phyloP scores from a whole-genome alignment of 2,113 vertebrate genomes.

The Bubo bubo region DNA sequence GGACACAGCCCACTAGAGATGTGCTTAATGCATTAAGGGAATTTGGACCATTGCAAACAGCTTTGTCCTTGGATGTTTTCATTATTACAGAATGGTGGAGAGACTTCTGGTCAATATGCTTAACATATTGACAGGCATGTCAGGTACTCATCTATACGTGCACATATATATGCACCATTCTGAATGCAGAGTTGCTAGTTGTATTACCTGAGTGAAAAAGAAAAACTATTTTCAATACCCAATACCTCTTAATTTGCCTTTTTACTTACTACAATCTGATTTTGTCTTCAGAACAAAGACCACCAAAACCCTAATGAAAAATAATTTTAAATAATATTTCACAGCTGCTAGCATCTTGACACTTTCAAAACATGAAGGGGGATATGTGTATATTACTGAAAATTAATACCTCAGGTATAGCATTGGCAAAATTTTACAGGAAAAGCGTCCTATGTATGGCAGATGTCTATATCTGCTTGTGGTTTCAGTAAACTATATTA shows the following conservation, averaged over 20 bases:
- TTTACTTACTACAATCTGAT: neutral
- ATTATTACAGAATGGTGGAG: neutral
- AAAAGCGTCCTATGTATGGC: neutral
- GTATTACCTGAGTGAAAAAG: neutral
- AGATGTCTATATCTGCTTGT: slow-evolving; percentile 45
- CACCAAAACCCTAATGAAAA: neutral
- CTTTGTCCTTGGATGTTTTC: neutral
- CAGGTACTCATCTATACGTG: neutral
- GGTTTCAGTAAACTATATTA: slow-evolving; percentile 23
- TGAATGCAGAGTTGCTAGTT: neutral
- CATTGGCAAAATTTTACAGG: neutral
- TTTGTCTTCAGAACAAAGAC: neutral
- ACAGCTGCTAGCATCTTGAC: neutral
- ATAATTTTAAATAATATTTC: neutral
- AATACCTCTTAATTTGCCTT: neutral
- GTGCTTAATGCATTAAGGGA: neutral
- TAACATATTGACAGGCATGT: neutral
- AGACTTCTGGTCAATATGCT: neutral
- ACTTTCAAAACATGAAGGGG: neutral
- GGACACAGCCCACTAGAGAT: neutral
- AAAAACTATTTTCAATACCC: neutral
- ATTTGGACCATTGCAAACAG: neutral
- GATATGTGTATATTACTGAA: neutral
- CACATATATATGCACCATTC: neutral
- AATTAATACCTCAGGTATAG: neutral